Conservation (phyloP, 2,888 invertebrate species). For the Imbricaverruca yamaguchii region DNA sequence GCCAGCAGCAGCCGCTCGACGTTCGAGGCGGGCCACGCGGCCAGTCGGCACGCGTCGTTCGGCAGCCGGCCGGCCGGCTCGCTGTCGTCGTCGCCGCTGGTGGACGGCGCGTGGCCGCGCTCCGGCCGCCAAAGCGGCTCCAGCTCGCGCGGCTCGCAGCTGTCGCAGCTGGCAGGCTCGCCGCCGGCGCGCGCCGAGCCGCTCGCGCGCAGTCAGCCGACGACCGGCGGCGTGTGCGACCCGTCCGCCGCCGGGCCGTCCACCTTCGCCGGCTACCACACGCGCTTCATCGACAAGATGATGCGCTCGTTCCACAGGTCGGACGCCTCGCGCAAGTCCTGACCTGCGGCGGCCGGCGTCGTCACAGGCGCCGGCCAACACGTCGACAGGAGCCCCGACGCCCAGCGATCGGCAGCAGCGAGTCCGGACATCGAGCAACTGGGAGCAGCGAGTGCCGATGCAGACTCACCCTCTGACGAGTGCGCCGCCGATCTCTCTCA, state of each 20-base stretch:
- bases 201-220: background rate
- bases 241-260: slow-evolving; percentile 44
- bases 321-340: slow-evolving; percentile 2
- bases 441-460: background rate
- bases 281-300: slow-evolving; percentile 67
- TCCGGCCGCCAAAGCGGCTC: background rate
- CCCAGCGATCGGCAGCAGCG: background rate
- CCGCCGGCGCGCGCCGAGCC: slow-evolving; percentile 19
- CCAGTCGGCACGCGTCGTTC: background rate
- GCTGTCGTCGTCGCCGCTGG: background rate
- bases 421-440: background rate
- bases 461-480: background rate
- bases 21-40: background rate
- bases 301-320: slow-evolving; percentile 59
- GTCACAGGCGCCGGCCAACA: background rate
- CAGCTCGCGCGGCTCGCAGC: background rate
- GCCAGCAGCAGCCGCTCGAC: background rate
- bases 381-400: background rate
- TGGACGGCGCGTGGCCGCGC: background rate
- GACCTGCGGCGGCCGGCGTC: background rate
- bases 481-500: background rate
- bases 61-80: slow-evolving; percentile 7
- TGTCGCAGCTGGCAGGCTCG: background rate
- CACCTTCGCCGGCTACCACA: slow-evolving; percentile 69
- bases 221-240: slow-evolving; percentile 29